Conservation (phyloP, 2,797 vertebrate genomes). For the Spinus olivaceus region DNA sequence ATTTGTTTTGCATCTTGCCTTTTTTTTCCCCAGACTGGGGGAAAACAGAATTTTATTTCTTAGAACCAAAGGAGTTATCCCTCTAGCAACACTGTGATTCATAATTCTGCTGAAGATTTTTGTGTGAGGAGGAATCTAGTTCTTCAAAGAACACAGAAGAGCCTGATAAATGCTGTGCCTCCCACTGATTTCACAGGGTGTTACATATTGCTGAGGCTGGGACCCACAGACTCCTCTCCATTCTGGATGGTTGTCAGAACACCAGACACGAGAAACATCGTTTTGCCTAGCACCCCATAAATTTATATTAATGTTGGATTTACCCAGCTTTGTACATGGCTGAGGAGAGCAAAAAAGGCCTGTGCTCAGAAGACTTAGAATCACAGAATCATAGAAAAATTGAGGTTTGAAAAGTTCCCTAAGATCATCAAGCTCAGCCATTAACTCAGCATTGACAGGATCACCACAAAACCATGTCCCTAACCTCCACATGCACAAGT, state of each 20-base stretch:
- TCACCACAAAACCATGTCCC: background rate
- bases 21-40: rapidly evolving
- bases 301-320: background rate
- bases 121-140: background rate
- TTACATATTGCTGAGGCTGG: background rate
- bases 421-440: background rate
- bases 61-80: background rate
- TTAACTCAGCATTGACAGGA: background rate
- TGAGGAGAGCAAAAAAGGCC: background rate
- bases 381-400: background rate
- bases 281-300: background rate
- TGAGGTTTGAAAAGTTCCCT: background rate
- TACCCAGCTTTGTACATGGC: background rate
- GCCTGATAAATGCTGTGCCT: background rate
- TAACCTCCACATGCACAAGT: too few species aligned
- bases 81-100: background rate
- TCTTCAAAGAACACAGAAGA: background rate
- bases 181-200: background rate
- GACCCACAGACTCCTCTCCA: background rate
- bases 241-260: background rate
- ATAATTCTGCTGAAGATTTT: background rate
- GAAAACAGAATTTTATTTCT: background rate
- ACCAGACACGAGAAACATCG: rapidly evolving
- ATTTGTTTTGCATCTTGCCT: background rate
- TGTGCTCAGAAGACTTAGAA: background rate